Base-by-base conservation (phyloP, 2,888 invertebrate species). In the Acleris laterana region DNA sequence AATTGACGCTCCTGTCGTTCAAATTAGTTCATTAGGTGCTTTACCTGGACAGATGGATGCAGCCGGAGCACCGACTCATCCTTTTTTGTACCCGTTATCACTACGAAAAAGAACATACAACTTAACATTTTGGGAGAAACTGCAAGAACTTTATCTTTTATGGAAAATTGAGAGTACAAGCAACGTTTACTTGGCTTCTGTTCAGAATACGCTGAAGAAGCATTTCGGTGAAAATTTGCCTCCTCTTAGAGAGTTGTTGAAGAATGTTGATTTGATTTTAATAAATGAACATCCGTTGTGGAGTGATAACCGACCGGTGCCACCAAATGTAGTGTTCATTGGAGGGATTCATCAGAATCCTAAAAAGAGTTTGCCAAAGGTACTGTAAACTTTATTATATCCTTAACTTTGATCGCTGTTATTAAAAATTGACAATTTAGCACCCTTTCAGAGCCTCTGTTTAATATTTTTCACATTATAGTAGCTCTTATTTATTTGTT, bases 331-430 rank as follows among this genome's bases (percentile, higher is more conserved):
- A 3, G 63, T 90, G 1, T 82, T 80, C 59, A 79, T 90, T 67
- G 88, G 90, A 42, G 88, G 88, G 16, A 68, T 87, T 17, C 90
- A 90, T 66, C 75, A 84, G 17, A 78, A 75, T 5, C 75, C 78
- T n/a, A 62, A 70, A 4, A 81, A 84, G 63, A 74, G 82, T n/a
- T 72, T 93, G 58, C 87, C 89, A 17, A 67, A 84, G 78, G 90
- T 90, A 46, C n/a, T 46, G 17, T 46, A 17, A 46, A 48, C n/a
- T 19, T 32, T 17, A 17, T 13, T 1, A n/a, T 50, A 3, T 50
- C 2, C 22, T 13, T 13, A 38, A 13, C 11, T 38, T 38, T 38
- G 25, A 25, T 25, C 6, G 25, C 25, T 38, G 13, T 9, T 13
- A 13, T 1, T 13, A 13, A 13, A 13, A 46, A 57, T 42, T 5